Conservation (phyloP, 2,797 vertebrate species). For the Tokudaia tokunoshimensis region DNA sequence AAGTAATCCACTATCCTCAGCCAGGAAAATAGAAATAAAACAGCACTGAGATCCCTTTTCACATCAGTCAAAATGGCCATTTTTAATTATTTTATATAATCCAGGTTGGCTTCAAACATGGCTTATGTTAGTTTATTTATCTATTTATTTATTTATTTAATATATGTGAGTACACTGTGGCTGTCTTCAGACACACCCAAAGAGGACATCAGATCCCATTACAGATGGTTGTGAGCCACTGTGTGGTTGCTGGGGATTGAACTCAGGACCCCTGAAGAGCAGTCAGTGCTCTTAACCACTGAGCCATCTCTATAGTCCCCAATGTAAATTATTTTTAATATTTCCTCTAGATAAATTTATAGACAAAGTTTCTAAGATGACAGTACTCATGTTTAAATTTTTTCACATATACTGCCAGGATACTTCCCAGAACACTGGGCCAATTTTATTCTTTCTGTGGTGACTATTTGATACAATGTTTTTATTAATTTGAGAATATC, state of each 20-base stretch:
- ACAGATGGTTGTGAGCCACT: no score
- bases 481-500: background rate
- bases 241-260: no score
- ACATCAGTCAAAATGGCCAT: background rate
- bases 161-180: no score
- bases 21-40: background rate
- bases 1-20: background rate
- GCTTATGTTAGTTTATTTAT: no score
- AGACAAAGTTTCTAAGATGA: background rate
- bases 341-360: background rate
- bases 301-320: no score
- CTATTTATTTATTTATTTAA: no score
- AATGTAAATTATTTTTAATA: background rate
- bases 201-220: no score
- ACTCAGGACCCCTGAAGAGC: no score
- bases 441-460: background rate
- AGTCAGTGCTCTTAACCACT: no score
- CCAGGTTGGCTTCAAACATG: no score
- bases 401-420: background rate
- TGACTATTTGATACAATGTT: background rate
- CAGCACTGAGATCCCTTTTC: background rate
- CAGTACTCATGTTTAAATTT: background rate
- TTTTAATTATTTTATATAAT: background rate
- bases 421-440: background rate
- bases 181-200: no score